Evolutionary conservation across 2,888 invertebrate genomes (phyloP).

Genomic region (Seira sanloemensis): DNA sequence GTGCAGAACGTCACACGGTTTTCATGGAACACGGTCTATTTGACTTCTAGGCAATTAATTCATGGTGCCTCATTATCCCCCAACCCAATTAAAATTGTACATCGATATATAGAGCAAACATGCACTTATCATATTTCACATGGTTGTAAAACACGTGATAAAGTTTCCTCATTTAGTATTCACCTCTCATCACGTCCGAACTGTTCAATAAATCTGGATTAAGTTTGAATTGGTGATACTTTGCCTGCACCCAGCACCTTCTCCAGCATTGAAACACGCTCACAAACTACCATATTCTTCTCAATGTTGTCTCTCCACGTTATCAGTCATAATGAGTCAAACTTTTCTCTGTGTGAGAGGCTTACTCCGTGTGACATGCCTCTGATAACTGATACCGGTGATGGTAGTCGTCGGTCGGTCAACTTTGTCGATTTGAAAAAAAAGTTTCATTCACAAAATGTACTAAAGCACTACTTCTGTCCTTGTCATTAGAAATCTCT

Average conservation of each 20-base stretch:
- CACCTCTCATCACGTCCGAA: slow-evolving; percentile 9
- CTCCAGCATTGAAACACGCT: slow-evolving; percentile 9
- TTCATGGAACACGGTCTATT: too few relatives aligned
- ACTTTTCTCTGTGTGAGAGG: background rate
- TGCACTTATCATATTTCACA: slow-evolving; percentile 34
- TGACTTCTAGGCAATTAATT: too few relatives aligned
- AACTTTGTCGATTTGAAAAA: background rate
- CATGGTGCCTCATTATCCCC: too few relatives aligned
- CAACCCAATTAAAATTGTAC: background rate
- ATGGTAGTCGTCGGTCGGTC: too few relatives aligned
- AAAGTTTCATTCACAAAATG: slow-evolving; percentile 51
- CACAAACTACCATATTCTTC: background rate
- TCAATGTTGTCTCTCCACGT: background rate
- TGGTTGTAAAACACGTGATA: slow-evolving; percentile 42
- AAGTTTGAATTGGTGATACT: slow-evolving; percentile 28
- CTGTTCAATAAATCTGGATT: slow-evolving; percentile 64
- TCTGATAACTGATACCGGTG: background rate
- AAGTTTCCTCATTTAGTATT: slow-evolving; percentile 44
- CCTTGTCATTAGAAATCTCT: background rate
- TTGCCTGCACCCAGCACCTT: background rate
- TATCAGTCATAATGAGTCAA: slow-evolving; percentile 19
- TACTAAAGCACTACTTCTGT: slow-evolving; percentile 12
- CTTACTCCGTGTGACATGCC: background rate
- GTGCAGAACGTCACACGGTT: too few relatives aligned
- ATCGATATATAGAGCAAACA: slow-evolving; percentile 2